Conservation (phyloP, 2,888 invertebrate species). For the Tipula confusa region DNA sequence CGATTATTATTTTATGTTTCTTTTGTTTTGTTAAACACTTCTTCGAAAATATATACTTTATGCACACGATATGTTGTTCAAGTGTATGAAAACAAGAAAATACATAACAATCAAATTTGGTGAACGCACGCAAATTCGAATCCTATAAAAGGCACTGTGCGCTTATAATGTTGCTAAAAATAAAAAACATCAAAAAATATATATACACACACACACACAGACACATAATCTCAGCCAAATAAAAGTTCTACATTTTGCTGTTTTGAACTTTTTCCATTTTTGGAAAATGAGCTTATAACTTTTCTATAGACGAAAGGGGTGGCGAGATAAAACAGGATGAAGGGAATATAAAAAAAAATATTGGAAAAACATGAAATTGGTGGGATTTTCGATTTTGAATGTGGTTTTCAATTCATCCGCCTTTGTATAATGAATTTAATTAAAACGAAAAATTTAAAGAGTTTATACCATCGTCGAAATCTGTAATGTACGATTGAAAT, state of each 20-base stretch:
- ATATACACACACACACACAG: not conserved
- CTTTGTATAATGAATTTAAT: not conserved
- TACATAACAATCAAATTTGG: not conserved
- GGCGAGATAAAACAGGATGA: not conserved
- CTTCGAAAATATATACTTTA: not conserved
- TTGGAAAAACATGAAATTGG: not conserved
- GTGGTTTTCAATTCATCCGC: not conserved
- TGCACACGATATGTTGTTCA: not conserved
- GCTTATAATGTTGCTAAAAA: not conserved
- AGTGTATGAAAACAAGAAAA: not conserved
- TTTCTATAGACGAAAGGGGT: not conserved
- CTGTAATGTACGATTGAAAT: no score
- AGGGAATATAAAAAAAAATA: not conserved
- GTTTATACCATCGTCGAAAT: no score
- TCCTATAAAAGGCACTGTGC: not conserved
- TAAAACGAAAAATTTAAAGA: not conserved
- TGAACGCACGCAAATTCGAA: not conserved
- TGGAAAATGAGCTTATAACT: not conserved
- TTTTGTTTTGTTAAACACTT: not conserved
- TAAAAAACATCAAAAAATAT: not conserved
- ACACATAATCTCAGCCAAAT: not conserved
- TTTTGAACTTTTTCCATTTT: not conserved
- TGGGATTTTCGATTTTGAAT: not conserved
- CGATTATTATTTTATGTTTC: not conserved
- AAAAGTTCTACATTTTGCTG: not conserved